phyloP scores from a whole-genome alignment of 2,113 vertebrate genomes.

The Pyxicephalus adspersus region DNA sequence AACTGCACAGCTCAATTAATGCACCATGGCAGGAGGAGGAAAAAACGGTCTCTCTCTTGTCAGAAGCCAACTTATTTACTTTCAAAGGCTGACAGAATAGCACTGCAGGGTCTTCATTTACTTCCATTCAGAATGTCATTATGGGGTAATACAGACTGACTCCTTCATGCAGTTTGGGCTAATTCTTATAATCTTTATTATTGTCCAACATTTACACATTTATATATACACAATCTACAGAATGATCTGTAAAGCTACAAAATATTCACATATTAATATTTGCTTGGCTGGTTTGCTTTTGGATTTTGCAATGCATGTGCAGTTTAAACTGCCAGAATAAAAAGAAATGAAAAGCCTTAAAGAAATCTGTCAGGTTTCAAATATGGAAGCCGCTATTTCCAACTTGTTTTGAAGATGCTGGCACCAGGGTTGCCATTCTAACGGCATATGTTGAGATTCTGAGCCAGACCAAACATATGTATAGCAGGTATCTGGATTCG shows the following conservation, averaged over 20 bases:
- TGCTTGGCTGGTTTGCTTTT: background rate
- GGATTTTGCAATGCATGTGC: no score
- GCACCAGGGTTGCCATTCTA: no score
- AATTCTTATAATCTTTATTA: slow-evolving; percentile 59
- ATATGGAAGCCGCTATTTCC: no score
- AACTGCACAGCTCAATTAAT: slow-evolving; percentile 77
- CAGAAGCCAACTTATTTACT: slow-evolving; percentile 81
- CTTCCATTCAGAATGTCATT: slow-evolving; percentile 76
- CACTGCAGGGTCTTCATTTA: slow-evolving; percentile 81
- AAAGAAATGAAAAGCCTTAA: no score
- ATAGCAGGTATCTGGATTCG: no score
- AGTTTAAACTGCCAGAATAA: no score
- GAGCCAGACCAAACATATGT: no score
- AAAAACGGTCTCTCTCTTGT: slow-evolving; percentile 73
- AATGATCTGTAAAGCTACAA: slow-evolving; percentile 19
- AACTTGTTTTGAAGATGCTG: no score
- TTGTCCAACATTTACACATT: slow-evolving; percentile 42
- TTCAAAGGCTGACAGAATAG: slow-evolving; percentile 79
- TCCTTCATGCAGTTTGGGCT: slow-evolving; percentile 61
- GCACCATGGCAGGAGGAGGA: slow-evolving; percentile 71
- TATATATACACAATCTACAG: slow-evolving; percentile 24
- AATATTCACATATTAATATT: slow-evolving; percentile 11
- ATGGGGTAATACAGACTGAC: slow-evolving; percentile 71
- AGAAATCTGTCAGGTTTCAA: no score
- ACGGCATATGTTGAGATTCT: no score